A percentile compares a stretch with the other conserved stretches of the same genome.
phyloP scores from a whole-genome alignment of 2,888 invertebrate species.

The Mesoligia furuncula region DNA sequence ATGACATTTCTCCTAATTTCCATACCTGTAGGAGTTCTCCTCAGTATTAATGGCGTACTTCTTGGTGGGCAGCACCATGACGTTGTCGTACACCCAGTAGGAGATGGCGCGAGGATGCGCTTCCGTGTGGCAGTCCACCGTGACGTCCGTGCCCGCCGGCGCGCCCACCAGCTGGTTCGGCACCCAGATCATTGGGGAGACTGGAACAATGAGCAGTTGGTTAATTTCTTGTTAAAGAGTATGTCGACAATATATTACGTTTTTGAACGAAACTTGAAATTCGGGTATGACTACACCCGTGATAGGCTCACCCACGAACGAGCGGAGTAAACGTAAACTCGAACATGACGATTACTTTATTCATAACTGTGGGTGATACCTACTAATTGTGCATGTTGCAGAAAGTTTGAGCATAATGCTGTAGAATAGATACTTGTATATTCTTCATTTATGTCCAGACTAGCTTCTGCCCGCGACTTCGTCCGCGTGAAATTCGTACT shows the following conservation, averaged over 20 bases:
- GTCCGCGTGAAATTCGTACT: no score
- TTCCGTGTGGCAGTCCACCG: slow-evolving; percentile 97
- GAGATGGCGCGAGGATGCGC: slow-evolving; percentile 97
- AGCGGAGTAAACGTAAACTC: not conserved
- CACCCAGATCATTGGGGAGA: slow-evolving; percentile 98
- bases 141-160: slow-evolving; percentile 96
- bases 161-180: slow-evolving; percentile 98
- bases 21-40: slow-evolving; percentile 95
- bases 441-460: not conserved
- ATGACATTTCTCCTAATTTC: no score
- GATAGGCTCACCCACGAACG: no score
- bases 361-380: not conserved
- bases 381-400: not conserved
- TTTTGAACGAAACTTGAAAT: not conserved
- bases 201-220: slow-evolving; percentile 85
- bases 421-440: not conserved
- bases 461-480: no score
- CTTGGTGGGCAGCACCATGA: slow-evolving; percentile 96
- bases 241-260: not conserved
- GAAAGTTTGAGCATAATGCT: not conserved
- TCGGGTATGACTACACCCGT: not conserved
- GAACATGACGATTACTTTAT: not conserved
- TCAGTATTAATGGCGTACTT: slow-evolving; percentile 96
- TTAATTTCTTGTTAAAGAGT: not conserved
- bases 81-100: slow-evolving; percentile 97